Conservation (phyloP, 2,113 vertebrate species). For the Elgaria multicarinata region DNA sequence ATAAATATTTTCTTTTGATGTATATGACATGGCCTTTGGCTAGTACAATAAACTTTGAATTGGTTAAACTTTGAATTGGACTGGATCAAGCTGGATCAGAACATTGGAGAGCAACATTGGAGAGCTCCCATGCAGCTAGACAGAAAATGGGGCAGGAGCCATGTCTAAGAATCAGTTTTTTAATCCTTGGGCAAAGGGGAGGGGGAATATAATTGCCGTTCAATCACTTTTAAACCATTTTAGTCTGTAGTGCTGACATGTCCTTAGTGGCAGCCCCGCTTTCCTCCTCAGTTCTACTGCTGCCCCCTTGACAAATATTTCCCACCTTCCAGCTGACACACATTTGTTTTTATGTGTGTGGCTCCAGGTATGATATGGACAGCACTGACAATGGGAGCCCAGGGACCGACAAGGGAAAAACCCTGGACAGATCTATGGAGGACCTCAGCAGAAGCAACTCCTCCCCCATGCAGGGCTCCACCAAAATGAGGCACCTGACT, state of each 20-base stretch:
- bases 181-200: no score
- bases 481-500: constrained; percentile 81
- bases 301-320: neutral
- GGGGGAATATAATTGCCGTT: no score
- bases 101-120: constrained; percentile 18
- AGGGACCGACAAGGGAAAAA: constrained; percentile 79
- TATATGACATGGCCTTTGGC: no score
- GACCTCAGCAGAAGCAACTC: constrained; percentile 82
- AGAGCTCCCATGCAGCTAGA: neutral
- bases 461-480: constrained; percentile 71
- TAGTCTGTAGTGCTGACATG: neutral
- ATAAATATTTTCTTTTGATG: no score
- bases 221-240: neutral
- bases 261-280: neutral
- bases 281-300: neutral
- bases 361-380: constrained; percentile 85
- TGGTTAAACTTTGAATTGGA: no score
- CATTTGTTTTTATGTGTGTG: neutral
- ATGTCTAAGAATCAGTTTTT: neutral
- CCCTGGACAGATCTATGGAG: constrained; percentile 82
- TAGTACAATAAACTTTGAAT: no score
- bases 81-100: no score
- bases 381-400: constrained; percentile 78
- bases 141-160: neutral
- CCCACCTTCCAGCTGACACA: neutral